Evolutionary conservation across 2,113 vertebrate species (phyloP).

Genomic region (Halcyon senegalensis): DNA sequence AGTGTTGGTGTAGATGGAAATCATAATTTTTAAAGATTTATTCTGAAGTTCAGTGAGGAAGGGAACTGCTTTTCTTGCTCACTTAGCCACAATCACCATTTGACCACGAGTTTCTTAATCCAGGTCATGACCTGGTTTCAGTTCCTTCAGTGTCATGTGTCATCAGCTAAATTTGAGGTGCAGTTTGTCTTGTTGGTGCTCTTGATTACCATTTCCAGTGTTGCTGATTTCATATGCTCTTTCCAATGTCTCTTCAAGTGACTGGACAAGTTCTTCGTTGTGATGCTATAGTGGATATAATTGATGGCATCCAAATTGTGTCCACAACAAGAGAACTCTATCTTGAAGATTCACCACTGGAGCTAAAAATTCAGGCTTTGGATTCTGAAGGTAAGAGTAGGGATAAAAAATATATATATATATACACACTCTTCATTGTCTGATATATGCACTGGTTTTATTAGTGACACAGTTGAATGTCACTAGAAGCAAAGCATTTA

Average conservation of each 20-base stretch:
- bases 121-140: not conserved
- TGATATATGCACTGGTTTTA: not conserved
- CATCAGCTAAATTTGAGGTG: not conserved
- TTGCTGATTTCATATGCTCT: not conserved
- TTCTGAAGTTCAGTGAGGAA: not conserved
- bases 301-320: constrained; percentile 89
- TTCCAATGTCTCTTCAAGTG: constrained; percentile 68
- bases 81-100: not conserved
- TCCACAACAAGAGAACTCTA: constrained; percentile 96
- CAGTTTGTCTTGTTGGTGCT: not conserved
- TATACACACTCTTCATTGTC: not conserved
- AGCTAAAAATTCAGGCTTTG: constrained; percentile 89
- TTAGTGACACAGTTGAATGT: not conserved
- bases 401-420: not conserved
- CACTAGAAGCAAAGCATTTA: not conserved
- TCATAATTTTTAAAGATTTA: not conserved
- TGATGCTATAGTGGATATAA: constrained; percentile 92
- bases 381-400: constrained; percentile 90
- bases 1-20: not conserved
- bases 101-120: not conserved
- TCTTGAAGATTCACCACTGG: constrained; percentile 92
- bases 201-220: not conserved
- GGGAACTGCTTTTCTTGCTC: not conserved
- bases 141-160: not conserved
- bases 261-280: constrained; percentile 93